Conservation (phyloP, 2,888 invertebrate species). For the Ectemnius lituratus region DNA sequence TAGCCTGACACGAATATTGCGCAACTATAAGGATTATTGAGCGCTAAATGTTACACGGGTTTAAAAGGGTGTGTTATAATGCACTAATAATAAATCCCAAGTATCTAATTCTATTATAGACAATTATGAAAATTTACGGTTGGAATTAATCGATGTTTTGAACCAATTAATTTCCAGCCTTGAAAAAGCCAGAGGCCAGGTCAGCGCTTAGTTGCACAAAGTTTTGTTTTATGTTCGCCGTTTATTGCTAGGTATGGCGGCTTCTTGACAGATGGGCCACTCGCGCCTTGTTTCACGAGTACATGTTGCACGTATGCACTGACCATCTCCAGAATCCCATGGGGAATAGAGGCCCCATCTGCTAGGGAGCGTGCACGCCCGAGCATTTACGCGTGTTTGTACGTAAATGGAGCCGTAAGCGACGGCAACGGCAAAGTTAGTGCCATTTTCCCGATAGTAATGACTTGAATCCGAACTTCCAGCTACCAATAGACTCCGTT, state of each 20-base stretch:
- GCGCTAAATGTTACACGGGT: too few relatives aligned
- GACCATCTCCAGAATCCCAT: conserved; percentile 44
- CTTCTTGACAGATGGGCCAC: conserved; percentile 32
- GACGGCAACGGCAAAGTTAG: conserved; percentile 45
- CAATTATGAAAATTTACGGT: too few relatives aligned
- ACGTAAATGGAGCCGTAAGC: conserved; percentile 51
- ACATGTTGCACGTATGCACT: conserved; percentile 23
- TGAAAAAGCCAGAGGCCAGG: background rate
- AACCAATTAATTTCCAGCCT: too few relatives aligned
- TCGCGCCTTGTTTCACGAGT: conserved; percentile 35
- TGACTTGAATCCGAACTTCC: conserved; percentile 36
- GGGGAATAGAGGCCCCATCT: conserved; percentile 42
- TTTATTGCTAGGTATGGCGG: conserved; percentile 19
- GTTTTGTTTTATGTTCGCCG: conserved; percentile 17
- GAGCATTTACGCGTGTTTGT: conserved; percentile 50
- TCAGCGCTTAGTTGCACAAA: background rate
- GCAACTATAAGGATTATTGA: too few relatives aligned
- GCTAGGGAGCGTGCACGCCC: conserved; percentile 42
- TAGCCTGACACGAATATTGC: too few relatives aligned
- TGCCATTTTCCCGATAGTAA: conserved; percentile 27
- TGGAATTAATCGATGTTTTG: too few relatives aligned
- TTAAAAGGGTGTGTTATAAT: too few relatives aligned
- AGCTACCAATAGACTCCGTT: conserved; percentile 19
- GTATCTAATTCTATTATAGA: too few relatives aligned
- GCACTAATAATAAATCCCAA: too few relatives aligned